Evolutionary conservation across 2,888 invertebrate genomes (phyloP).

Genomic region (Callimorpha dominula): DNA sequence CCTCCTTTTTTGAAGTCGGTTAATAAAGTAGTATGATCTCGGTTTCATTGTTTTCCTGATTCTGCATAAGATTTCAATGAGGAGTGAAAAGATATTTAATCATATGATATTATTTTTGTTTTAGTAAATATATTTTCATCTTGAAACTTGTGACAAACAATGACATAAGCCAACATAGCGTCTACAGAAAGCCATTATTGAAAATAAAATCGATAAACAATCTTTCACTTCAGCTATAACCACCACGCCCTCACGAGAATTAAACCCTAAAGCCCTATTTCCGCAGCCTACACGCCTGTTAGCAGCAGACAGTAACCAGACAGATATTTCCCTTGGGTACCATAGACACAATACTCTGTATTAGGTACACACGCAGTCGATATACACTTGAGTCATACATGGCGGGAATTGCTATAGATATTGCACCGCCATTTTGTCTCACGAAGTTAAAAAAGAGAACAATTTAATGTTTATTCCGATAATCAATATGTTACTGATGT

Average conservation of each 20-base stretch:
- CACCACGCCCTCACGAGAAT: constrained; percentile 36
- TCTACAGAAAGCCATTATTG: not conserved
- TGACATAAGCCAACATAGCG: not conserved
- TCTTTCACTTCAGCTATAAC: constrained; percentile 18
- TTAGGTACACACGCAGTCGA: constrained; percentile 37
- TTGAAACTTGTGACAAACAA: not conserved
- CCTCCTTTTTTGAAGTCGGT: too few species aligned
- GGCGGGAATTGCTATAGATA: constrained; percentile 18
- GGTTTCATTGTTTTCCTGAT: too few species aligned
- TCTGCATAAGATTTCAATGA: too few species aligned
- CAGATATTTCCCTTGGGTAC: constrained; percentile 70
- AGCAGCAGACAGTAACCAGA: constrained; percentile 48
- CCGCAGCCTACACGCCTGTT: constrained; percentile 26
- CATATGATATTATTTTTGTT: too few species aligned
- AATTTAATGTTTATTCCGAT: not conserved
- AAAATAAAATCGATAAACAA: constrained; percentile 22
- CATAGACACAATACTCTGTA: constrained; percentile 60
- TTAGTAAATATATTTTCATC: too few species aligned
- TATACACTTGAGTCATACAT: constrained; percentile 41
- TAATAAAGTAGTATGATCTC: too few species aligned
- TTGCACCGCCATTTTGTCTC: constrained; percentile 10
- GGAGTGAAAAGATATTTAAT: too few species aligned
- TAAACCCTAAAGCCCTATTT: constrained; percentile 35
- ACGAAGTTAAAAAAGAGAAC: not conserved
- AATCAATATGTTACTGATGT: not conserved